These are phyloP conservation scores for Rhagium mordax DNA, from an alignment of 2,888 invertebrate genomes.

Conservation along the genomic window DNA sequence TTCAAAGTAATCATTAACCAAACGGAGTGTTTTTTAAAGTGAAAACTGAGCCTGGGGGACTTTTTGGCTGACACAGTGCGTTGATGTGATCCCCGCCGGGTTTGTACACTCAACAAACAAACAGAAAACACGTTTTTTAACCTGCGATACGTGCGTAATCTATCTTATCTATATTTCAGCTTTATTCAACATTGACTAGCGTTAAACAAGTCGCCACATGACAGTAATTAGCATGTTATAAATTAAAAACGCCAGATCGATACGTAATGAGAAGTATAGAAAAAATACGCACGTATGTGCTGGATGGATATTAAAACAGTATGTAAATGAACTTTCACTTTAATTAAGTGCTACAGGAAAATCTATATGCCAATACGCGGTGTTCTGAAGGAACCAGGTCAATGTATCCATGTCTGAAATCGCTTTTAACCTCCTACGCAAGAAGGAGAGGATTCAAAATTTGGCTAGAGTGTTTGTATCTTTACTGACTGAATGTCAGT, in stretches of 20 bases:
- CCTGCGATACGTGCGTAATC: background rate
- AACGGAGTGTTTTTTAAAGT: too few relatives aligned
- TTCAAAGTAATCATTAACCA: too few relatives aligned
- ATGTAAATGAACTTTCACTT: background rate
- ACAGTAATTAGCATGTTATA: background rate
- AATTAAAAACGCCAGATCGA: background rate
- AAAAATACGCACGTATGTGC: background rate
- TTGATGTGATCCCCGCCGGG: too few relatives aligned
- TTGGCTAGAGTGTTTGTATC: too few relatives aligned
- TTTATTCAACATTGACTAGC: background rate
- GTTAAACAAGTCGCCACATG: background rate
- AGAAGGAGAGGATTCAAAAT: too few relatives aligned
- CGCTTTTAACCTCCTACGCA: too few relatives aligned
- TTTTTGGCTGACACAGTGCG: too few relatives aligned
- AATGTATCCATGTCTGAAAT: too few relatives aligned
- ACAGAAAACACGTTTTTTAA: background rate
- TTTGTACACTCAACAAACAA: background rate
- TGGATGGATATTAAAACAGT: background rate
- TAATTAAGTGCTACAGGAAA: background rate
- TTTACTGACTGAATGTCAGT: too few relatives aligned
- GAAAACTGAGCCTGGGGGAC: too few relatives aligned
- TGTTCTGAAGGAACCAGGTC: too few relatives aligned
- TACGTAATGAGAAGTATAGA: background rate
- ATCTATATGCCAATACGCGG: background rate
- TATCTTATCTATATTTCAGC: conserved; percentile 8